Evolutionary conservation across 2,888 invertebrate species (phyloP).

Genomic region (Eremobia ochroleuca): DNA sequence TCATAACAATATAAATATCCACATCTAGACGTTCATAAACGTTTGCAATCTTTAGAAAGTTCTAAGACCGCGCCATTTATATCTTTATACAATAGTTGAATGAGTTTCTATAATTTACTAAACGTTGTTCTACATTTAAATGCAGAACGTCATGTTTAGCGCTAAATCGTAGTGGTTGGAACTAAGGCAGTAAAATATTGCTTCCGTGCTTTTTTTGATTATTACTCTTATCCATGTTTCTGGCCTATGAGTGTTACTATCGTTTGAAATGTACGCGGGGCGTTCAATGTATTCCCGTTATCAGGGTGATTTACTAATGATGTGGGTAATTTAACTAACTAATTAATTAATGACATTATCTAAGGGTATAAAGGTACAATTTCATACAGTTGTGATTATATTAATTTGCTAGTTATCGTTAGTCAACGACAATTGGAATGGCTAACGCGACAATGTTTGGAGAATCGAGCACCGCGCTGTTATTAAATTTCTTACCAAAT

Average conservation of each 20-base stretch:
- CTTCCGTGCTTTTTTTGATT: conserved; percentile 54
- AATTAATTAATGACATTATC: too few relatives aligned
- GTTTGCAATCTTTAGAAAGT: conserved; percentile 61
- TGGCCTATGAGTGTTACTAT: neutral
- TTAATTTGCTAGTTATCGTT: too few relatives aligned
- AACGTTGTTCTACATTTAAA: conserved; percentile 52
- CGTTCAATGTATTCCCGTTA: too few relatives aligned
- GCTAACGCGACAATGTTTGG: too few relatives aligned
- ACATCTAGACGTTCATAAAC: conserved; percentile 28
- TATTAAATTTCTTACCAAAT: too few relatives aligned
- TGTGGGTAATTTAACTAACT: too few relatives aligned
- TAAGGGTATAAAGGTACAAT: too few relatives aligned
- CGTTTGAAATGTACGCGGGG: neutral
- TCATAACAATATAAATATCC: conserved; percentile 45
- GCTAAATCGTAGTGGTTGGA: conserved; percentile 33
- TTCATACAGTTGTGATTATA: too few relatives aligned
- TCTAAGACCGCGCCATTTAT: conserved; percentile 46
- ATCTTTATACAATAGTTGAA: conserved; percentile 46
- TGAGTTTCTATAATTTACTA: conserved; percentile 59
- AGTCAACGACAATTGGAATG: too few relatives aligned
- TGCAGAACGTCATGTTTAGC: conserved; percentile 37
- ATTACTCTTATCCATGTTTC: neutral
- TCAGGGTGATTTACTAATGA: too few relatives aligned
- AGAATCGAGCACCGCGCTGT: too few relatives aligned
- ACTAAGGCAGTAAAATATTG: conserved; percentile 67